Base-by-base conservation (phyloP, 1,140 invertebrate species). In the Mya arenaria region DNA sequence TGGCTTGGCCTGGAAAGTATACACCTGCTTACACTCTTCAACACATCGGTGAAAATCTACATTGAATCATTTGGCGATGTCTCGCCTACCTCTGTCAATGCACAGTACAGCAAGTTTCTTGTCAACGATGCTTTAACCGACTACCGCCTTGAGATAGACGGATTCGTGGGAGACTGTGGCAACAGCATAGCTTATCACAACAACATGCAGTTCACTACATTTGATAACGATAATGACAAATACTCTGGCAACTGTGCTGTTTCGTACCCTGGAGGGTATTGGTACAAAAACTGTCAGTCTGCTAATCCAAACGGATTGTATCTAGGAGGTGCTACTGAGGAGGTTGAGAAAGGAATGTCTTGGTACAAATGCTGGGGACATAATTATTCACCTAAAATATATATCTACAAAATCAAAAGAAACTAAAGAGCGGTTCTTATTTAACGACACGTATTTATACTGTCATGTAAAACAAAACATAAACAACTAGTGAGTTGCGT, bases 1-100 rank as follows among this genome's bases (percentile, higher is more conserved):
- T 94, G 93, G 93, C 36, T 93, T 0, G 93, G 93, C 1, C 48
- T 78, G 13, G 6, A 78, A 55, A 66, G 56, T 30, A 66, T 78
- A 6, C 41, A 32, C n/a, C 2, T 13, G 8, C 23, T 68, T 1
- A 78, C 63, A 3, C 3, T 4, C 1, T 15, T 3, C n/a, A 13
- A 19, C 1, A 56, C 8, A 25, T 25, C 44, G 32, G 23, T 78
- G 4, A 4, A 17, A 6, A 66, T 78, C n/a, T 4, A 66, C 8
- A 48, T 78, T 19, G 30, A 25, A 37, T 25, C 30, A 8, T 78
- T 56, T 56, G 62, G 32, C 30, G 62, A 68, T n/a, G 4, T 37
- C 1, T 23, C 3, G 28, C 44, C 62, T 32, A 30, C 30, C 0
- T 8, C 36, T 19, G 56, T 13, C 2, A 55, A 36, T 44, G 75